phyloP scores from a whole-genome alignment of 2,888 invertebrate species.

The Sepiola atlantica region DNA sequence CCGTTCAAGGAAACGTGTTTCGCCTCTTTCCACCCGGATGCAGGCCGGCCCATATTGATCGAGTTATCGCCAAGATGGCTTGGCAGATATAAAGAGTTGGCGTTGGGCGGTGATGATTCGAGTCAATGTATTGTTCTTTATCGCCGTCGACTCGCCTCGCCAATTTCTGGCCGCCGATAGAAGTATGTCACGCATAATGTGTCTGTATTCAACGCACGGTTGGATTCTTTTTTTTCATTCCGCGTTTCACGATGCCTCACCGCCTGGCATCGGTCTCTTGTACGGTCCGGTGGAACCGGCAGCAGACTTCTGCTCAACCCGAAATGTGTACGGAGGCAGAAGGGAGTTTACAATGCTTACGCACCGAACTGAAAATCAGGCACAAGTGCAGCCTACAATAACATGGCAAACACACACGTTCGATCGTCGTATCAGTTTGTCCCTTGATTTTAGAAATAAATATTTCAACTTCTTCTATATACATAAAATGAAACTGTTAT shows the following conservation, averaged over 20 bases:
- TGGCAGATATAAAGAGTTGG: not conserved
- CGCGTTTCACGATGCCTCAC: not conserved
- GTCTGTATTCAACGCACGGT: not conserved
- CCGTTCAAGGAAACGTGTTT: conserved; percentile 32
- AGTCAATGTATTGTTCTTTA: not conserved
- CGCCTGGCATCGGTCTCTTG: not conserved
- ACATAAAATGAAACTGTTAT: no score
- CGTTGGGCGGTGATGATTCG: not conserved
- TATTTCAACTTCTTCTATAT: not conserved
- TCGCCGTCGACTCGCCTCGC: not conserved
- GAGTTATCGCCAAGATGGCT: not conserved
- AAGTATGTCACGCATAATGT: conserved; percentile 32
- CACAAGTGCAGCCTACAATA: not conserved
- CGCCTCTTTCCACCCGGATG: not conserved
- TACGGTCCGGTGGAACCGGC: not conserved
- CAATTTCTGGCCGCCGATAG: not conserved
- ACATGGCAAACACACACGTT: not conserved
- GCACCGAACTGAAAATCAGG: not conserved
- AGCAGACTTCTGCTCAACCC: not conserved
- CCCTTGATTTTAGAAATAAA: not conserved
- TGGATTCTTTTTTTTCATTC: not conserved
- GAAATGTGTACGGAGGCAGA: not conserved
- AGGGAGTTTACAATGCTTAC: not conserved
- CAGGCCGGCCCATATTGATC: not conserved
- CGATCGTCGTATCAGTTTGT: no score